A percentile compares a stretch with the other conserved stretches of the same genome.
Conservation (phyloP, 2,888 invertebrate genomes). For the Drosophila macrospina region DNA sequence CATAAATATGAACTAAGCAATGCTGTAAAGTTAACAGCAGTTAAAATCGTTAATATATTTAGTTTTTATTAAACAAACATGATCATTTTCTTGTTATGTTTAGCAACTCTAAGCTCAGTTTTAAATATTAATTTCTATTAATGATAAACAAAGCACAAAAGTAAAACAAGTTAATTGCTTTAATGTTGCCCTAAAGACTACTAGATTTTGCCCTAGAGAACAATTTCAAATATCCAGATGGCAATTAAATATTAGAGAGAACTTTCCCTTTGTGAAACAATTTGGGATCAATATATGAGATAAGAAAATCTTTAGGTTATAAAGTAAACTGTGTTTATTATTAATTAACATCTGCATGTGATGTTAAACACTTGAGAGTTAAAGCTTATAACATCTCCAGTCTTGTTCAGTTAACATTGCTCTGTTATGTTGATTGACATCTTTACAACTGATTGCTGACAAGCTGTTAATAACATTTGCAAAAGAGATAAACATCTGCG, state of each 20-base stretch:
- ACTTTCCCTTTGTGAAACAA: neutral
- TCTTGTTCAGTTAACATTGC: too few species aligned
- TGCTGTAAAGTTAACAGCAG: too few species aligned
- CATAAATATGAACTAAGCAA: neutral
- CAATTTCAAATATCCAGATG: neutral
- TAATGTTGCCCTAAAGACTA: neutral
- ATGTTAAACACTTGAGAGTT: too few species aligned
- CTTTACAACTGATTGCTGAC: too few species aligned
- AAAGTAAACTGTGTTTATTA: neutral
- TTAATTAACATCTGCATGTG: neutral
- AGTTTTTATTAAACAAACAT: too few species aligned
- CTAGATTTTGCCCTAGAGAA: neutral
- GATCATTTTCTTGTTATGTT: too few species aligned
- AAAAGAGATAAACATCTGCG: too few species aligned
- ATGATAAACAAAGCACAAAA: neutral
- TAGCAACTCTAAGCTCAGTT: neutral
- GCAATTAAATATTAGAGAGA: neutral
- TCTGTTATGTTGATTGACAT: too few species aligned
- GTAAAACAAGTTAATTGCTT: neutral
- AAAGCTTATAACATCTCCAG: too few species aligned
- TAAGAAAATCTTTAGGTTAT: neutral
- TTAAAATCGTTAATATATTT: neutral
- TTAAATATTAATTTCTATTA: neutral
- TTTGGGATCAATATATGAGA: neutral
- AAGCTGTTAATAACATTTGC: too few species aligned